Evolutionary conservation across 1,140 invertebrate species (phyloP).

Genomic region (Tetramorium parvispinum): DNA sequence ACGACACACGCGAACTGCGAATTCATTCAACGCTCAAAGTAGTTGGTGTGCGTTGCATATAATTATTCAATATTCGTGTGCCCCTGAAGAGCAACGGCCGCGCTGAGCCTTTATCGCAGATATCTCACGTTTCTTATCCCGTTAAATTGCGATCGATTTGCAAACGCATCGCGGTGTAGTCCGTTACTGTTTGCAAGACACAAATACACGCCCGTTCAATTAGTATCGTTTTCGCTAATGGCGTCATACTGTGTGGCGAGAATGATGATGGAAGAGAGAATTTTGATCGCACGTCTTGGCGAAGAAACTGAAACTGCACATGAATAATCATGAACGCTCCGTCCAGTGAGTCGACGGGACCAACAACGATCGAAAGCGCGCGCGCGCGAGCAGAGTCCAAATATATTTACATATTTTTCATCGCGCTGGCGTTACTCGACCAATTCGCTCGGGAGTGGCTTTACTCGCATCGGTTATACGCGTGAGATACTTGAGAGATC

Average conservation of each 20-base stretch:
- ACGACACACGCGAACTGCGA: conserved; percentile 23
- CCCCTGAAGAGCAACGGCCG: background rate
- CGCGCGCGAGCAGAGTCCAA: background rate
- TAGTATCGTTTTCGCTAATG: conserved; percentile 52
- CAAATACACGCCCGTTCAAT: conserved; percentile 28
- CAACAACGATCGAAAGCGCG: conserved; percentile 25
- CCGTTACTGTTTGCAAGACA: background rate
- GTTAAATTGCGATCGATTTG: background rate
- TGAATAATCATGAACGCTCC: conserved; percentile 55
- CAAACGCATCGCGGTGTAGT: background rate
- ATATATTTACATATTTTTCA: conserved; percentile 63
- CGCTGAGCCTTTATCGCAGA: background rate
- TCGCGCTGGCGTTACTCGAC: conserved; percentile 29
- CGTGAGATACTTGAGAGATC: conserved; percentile 29
- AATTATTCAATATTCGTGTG: conserved; percentile 10
- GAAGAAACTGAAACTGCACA: conserved; percentile 43
- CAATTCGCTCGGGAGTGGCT: conserved; percentile 32
- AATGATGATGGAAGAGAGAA: conserved; percentile 17
- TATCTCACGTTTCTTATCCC: background rate
- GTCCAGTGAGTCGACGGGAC: conserved; percentile 26
- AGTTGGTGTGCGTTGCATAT: conserved; percentile 3
- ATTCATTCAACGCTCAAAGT: conserved; percentile 5
- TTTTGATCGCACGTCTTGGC: conserved; percentile 34
- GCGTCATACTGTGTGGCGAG: background rate
- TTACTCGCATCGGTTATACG: conserved; percentile 11